A percentile compares a stretch with the other conserved stretches of the same genome.
Evolutionary conservation across 1,140 invertebrate genomes (phyloP).

Genomic region (Drosophila serrata): DNA sequence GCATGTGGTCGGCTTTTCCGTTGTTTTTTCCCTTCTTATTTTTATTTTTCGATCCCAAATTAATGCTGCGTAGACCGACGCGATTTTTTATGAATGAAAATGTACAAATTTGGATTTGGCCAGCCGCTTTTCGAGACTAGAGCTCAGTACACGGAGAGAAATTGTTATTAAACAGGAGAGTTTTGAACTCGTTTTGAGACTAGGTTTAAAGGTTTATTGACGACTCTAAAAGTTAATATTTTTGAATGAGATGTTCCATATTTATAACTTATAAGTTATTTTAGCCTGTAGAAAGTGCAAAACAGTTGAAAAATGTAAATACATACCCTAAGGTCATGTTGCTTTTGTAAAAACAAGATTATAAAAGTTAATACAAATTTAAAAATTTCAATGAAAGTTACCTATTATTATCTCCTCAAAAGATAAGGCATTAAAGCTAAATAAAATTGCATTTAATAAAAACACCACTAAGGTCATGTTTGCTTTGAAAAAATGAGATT

Average conservation of each 20-base stretch:
- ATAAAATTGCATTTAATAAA: neutral
- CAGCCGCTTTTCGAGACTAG: constrained; percentile 14
- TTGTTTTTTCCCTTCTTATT: constrained; percentile 1
- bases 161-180: neutral
- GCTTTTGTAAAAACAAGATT: neutral
- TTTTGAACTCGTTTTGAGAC: neutral
- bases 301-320: too few relatives aligned
- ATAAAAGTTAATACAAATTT: neutral
- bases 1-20: constrained; percentile 36
- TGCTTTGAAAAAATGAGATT: constrained; percentile 4
- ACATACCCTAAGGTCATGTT: neutral
- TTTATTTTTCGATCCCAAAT: constrained; percentile 16
- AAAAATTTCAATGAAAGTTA: neutral
- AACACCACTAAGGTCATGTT: constrained; percentile 4
- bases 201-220: neutral
- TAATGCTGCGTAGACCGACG: constrained; percentile 15
- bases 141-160: constrained; percentile 11
- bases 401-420: neutral
- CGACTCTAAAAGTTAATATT: too few relatives aligned
- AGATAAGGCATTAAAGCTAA: neutral
- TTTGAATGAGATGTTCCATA: too few relatives aligned
- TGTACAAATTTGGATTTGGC: constrained; percentile 64
- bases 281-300: too few relatives aligned
- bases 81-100: constrained; percentile 69
- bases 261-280: too few relatives aligned